Conservation (phyloP, 2,113 vertebrate species). For the Indri indri region DNA sequence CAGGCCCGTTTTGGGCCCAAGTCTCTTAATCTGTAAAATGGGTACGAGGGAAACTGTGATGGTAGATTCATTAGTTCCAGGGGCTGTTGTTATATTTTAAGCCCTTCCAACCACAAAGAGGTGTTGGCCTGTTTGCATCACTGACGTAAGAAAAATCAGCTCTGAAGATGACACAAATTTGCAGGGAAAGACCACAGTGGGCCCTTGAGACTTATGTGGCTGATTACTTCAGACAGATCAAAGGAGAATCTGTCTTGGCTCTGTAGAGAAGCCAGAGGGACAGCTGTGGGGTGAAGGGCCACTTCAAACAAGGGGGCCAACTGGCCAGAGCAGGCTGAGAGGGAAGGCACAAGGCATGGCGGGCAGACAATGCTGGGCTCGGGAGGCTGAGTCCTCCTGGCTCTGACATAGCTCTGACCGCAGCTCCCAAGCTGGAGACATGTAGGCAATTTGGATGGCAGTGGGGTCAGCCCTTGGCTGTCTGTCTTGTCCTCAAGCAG, state of each 20-base stretch:
- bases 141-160: not conserved
- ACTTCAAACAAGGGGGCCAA: not conserved
- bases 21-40: not conserved
- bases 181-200: not conserved
- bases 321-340: not conserved
- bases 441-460: accelerated
- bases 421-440: not conserved
- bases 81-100: not conserved
- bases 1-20: not conserved
- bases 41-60: not conserved
- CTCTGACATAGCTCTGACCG: not conserved
- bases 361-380: not conserved
- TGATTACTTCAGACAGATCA: not conserved
- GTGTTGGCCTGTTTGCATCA: not conserved
- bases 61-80: not conserved
- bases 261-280: not conserved
- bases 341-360: accelerated
- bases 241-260: not conserved
- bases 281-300: not conserved
- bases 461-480: not conserved
- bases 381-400: too few relatives aligned
- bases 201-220: not conserved
- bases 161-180: not conserved
- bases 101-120: not conserved
- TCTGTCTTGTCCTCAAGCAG: not conserved